These are phyloP conservation scores for Engystomops pustulosus DNA, from an alignment of 2,113 vertebrate genomes.

Conservation along the genomic window DNA sequence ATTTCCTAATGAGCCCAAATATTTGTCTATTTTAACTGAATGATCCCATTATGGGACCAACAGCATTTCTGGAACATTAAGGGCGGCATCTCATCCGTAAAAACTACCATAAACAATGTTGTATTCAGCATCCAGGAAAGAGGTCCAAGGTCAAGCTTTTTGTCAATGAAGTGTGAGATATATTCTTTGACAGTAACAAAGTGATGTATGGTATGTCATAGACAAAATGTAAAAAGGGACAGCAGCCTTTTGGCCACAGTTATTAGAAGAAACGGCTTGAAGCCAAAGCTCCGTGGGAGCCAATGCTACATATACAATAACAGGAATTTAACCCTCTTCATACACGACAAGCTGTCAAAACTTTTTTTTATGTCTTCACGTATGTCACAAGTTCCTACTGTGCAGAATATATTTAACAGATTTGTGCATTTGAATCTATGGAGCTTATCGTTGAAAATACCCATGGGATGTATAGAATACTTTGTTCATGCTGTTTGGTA, in stretches of 20 bases:
- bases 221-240: slow-evolving; percentile 67
- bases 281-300: slow-evolving; percentile 65
- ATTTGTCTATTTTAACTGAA: slow-evolving; percentile 64
- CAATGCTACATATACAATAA: slow-evolving; percentile 37
- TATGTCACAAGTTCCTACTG: background rate
- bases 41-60: slow-evolving; percentile 48
- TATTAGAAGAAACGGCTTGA: slow-evolving; percentile 68
- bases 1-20: slow-evolving; percentile 68
- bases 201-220: slow-evolving; percentile 67
- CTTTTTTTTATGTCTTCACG: background rate
- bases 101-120: slow-evolving; percentile 41
- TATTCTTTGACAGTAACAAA: slow-evolving; percentile 70
- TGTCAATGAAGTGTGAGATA: slow-evolving; percentile 66
- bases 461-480: slow-evolving; percentile 2
- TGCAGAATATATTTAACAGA: slow-evolving; percentile 17
- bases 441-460: background rate
- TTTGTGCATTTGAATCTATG: slow-evolving; percentile 2
- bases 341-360: background rate
- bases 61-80: slow-evolving; percentile 62
- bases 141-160: slow-evolving; percentile 64
- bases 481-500: background rate
- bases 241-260: slow-evolving; percentile 68
- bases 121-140: slow-evolving; percentile 49
- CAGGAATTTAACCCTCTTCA: slow-evolving; percentile 30
- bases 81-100: slow-evolving; percentile 61